Evolutionary conservation across 2,797 vertebrate genomes (phyloP).

Genomic region (Oryzias dopingdopingensis): DNA sequence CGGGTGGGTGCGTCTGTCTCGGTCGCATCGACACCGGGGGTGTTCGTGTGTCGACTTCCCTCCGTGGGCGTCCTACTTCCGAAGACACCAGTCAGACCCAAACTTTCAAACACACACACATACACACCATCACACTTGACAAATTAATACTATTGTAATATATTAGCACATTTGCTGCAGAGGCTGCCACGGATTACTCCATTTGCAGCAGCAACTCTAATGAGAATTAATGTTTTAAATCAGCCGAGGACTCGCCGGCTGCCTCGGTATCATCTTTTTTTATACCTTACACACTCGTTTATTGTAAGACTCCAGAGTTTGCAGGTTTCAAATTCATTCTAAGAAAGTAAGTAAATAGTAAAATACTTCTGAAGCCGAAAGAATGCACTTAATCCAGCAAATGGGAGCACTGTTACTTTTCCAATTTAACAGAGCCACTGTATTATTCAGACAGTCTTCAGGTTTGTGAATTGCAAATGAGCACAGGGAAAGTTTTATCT

Average conservation of each 20-base stretch:
- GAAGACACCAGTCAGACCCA: conserved; percentile 19
- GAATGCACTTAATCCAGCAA: conserved; percentile 60
- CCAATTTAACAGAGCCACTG: conserved; percentile 50
- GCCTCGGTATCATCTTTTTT: conserved; percentile 43
- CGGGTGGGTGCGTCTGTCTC: conserved; percentile 28
- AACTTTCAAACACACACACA: conserved; percentile 8
- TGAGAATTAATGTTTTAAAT: conserved; percentile 65
- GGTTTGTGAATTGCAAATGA: conserved; percentile 49
- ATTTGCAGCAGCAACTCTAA: conserved; percentile 53
- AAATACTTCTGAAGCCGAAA: conserved; percentile 50
- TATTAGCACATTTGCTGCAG: conserved; percentile 46
- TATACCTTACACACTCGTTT: conserved; percentile 25
- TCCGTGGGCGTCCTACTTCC: conserved; percentile 50
- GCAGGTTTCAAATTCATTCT: conserved; percentile 53
- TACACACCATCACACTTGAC: conserved; percentile 42
- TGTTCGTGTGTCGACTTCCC: conserved; percentile 44
- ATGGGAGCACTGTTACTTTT: conserved; percentile 31
- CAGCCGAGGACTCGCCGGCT: conserved; percentile 33
- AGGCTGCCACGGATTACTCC: conserved; percentile 64
- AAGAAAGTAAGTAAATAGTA: conserved; percentile 36
- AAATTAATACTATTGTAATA: conserved; percentile 61
- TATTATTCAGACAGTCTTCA: conserved; percentile 50
- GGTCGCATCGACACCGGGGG: conserved; percentile 22
- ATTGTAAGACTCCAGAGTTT: conserved; percentile 42
- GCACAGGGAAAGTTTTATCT: conserved; percentile 44